Percentiles rank a stretch among this genome's conserved stretches.
These are phyloP conservation scores for Myotis vivesi DNA, from an alignment of 2,797 vertebrate species.

Conservation along the genomic window DNA sequence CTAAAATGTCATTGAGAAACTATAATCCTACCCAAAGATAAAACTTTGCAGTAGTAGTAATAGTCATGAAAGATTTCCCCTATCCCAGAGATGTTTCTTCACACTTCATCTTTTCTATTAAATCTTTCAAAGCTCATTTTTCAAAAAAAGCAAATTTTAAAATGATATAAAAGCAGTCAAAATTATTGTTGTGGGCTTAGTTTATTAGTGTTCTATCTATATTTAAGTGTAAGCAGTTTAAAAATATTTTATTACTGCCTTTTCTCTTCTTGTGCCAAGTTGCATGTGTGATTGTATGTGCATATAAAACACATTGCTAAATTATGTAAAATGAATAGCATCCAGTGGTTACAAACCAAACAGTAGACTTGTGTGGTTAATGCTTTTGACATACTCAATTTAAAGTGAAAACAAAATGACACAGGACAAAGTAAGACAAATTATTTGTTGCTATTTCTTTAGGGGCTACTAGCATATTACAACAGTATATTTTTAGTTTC, in stretches of 20 bases:
- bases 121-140: not conserved
- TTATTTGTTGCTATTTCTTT: not conserved
- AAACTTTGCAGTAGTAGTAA: not conserved
- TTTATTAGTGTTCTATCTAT: not conserved
- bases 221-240: not conserved
- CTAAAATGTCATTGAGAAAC: slow-evolving; percentile 19
- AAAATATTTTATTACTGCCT: not conserved
- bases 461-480: not conserved
- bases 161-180: not conserved
- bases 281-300: not conserved
- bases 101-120: not conserved
- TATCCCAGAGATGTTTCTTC: not conserved
- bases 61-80: not conserved
- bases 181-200: not conserved
- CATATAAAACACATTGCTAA: not conserved
- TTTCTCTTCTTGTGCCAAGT: not conserved
- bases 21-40: not conserved
- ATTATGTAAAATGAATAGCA: not conserved
- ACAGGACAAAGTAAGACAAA: not conserved
- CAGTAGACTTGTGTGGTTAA: not conserved
- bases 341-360: not conserved
- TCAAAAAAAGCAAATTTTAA: not conserved
- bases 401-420: not conserved
- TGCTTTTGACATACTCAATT: not conserved
- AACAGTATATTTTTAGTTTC: not conserved